phyloP scores from a whole-genome alignment of 2,113 vertebrate species.

The Upupa epops region DNA sequence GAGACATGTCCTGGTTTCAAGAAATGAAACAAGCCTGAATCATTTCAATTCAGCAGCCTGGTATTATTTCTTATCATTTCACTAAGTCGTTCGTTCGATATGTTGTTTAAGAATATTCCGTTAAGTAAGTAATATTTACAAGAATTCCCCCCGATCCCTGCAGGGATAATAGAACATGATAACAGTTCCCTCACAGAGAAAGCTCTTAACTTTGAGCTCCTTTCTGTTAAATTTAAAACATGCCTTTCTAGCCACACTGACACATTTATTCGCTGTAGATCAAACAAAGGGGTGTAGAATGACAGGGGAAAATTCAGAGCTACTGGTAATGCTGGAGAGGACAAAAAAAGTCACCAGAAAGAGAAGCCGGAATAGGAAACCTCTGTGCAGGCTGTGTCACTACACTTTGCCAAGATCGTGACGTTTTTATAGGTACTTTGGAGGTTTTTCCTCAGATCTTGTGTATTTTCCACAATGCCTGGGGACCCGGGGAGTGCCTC shows the following conservation, averaged over 20 bases:
- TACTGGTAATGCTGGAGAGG: background rate
- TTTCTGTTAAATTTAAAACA: conserved; percentile 43
- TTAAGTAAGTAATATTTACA: conserved; percentile 69
- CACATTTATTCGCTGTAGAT: conserved; percentile 25
- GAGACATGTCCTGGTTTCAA: conserved; percentile 34
- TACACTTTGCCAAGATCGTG: background rate
- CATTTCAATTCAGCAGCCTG: conserved; percentile 40
- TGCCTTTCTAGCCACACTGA: conserved; percentile 28
- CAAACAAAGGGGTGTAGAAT: conserved; percentile 14
- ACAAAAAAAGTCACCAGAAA: background rate
- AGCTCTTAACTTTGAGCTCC: conserved; percentile 43
- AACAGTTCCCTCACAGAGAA: conserved; percentile 42
- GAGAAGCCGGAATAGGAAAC: background rate
- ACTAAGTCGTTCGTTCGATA: conserved; percentile 53
- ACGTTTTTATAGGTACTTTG: background rate
- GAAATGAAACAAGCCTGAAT: conserved; percentile 36
- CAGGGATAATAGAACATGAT: conserved; percentile 60
- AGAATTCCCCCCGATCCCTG: conserved; percentile 48
- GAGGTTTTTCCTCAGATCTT: background rate
- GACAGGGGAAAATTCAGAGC: background rate
- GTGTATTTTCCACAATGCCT: background rate
- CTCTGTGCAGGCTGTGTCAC: background rate
- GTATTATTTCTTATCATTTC: conserved; percentile 46
- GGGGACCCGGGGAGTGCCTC: background rate
- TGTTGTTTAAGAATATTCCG: conserved; percentile 56